Conservation (phyloP, 2,797 vertebrate species). For the Antrozous pallidus region DNA sequence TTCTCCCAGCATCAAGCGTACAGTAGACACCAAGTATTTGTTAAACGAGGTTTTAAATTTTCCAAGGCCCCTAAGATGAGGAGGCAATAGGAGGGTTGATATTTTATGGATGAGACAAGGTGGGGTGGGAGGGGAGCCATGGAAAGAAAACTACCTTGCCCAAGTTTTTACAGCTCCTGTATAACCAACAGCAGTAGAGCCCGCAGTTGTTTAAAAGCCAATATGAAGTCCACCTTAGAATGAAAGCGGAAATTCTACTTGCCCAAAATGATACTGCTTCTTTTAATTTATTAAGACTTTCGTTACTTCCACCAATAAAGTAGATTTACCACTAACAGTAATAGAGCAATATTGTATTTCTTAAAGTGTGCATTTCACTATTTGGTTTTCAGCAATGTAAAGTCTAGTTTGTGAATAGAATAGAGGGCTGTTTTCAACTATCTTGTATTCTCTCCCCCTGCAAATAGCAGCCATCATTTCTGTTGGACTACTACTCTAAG, state of each 20-base stretch:
- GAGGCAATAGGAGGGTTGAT: neutral
- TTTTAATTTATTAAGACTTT: neutral
- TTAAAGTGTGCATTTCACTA: neutral
- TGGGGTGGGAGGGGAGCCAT: accelerated
- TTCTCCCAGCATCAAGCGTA: neutral
- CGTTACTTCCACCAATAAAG: neutral
- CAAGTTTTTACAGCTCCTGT: neutral
- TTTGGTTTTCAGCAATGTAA: neutral
- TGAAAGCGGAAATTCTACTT: neutral
- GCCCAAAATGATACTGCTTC: neutral
- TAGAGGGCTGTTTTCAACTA: neutral
- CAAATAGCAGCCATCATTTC: neutral
- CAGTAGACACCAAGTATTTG: neutral
- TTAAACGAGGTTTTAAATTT: neutral
- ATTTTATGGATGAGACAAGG: neutral
- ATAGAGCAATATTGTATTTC: neutral
- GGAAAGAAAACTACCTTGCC: neutral
- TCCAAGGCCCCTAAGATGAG: neutral
- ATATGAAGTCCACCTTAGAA: neutral
- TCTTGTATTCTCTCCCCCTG: neutral
- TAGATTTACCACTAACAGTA: neutral
- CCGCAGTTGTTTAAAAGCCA: neutral
- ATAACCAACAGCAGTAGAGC: neutral
- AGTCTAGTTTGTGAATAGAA: neutral
- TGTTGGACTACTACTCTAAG: neutral